phyloP scores from a whole-genome alignment of 2,888 invertebrate species.

The Saturnia japonica region DNA sequence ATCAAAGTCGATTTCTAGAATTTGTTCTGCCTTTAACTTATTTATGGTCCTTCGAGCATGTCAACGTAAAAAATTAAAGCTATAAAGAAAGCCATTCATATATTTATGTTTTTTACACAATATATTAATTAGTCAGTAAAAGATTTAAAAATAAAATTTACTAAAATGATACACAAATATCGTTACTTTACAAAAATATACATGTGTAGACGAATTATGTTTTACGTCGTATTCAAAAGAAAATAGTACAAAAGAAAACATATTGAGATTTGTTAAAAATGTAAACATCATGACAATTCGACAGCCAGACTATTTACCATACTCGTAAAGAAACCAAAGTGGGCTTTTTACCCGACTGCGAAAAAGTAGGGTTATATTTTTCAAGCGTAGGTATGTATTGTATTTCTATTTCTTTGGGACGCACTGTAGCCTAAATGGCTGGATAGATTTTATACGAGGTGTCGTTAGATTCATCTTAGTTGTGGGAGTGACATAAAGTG shows the following conservation, averaged over 20 bases:
- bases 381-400: too few species aligned
- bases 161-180: not conserved
- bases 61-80: not conserved
- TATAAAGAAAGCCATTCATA: too few species aligned
- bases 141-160: not conserved
- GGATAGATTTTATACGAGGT: too few species aligned
- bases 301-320: too few species aligned
- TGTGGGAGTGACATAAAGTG: too few species aligned
- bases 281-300: too few species aligned
- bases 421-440: too few species aligned
- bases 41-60: not conserved
- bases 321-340: too few species aligned
- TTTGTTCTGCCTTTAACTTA: not conserved
- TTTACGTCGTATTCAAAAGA: not conserved
- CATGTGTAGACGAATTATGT: not conserved
- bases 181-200: not conserved
- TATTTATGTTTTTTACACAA: not conserved
- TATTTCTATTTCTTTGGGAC: not conserved
- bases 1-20: not conserved
- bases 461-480: too few species aligned
- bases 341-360: too few species aligned
- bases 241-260: not conserved
- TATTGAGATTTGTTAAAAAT: too few species aligned
- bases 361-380: too few species aligned
- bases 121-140: not conserved